phyloP scores from a whole-genome alignment of 2,113 vertebrate species.

The Xenus cinereus region DNA sequence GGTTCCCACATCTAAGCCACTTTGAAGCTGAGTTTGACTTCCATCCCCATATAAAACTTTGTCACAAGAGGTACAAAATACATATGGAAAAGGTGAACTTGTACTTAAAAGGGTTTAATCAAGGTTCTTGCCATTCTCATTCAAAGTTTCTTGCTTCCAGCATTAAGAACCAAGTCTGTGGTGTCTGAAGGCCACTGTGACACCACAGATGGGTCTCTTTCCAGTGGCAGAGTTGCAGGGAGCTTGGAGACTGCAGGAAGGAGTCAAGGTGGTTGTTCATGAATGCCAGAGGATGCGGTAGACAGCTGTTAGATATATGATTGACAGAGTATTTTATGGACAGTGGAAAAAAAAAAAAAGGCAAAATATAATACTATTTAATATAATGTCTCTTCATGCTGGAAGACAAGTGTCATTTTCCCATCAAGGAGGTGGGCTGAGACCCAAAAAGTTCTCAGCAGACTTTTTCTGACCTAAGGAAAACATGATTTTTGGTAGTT shows the following conservation, averaged over 20 bases:
- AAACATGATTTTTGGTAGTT: neutral
- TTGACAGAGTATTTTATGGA: rapidly evolving
- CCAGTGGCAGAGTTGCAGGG: neutral
- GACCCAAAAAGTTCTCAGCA: neutral
- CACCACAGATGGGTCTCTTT: neutral
- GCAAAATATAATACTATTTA: neutral
- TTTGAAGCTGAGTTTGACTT: neutral
- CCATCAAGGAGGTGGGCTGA: neutral
- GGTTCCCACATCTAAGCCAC: neutral
- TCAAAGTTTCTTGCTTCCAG: rapidly evolving
- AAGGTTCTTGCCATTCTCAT: neutral
- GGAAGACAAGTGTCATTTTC: neutral
- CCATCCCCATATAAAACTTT: neutral
- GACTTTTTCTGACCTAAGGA: neutral
- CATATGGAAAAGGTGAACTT: neutral
- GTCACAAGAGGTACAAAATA: neutral
- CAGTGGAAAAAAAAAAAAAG: neutral
- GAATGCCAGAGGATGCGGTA: neutral
- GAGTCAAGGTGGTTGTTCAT: neutral
- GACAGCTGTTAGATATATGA: neutral
- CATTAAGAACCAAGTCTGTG: neutral
- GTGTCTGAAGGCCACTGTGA: neutral
- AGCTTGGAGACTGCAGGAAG: neutral
- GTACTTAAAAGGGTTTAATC: neutral
- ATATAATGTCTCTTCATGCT: neutral